Base-by-base conservation (phyloP, 2,888 invertebrate species). In the Eupeodes latifasciatus region DNA sequence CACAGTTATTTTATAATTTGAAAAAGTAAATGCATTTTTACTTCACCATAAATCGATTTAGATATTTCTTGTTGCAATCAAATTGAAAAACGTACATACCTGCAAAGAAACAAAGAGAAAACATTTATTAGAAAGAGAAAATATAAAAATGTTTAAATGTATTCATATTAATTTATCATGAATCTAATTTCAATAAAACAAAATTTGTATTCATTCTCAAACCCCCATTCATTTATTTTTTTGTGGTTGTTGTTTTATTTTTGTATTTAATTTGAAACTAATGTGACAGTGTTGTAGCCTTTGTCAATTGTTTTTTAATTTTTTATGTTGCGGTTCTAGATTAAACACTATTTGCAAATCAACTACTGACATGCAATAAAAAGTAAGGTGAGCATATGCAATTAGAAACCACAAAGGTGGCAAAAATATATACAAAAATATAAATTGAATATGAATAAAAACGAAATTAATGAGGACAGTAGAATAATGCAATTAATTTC, bases 401-500 rank as follows among this genome's bases (percentile, higher is more conserved):
- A 84, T 84, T 80, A 80, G 79, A 84, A 84, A 87, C 84, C 87
- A 59, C 69, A 77, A 16, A 59, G 34, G 69, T 67, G 67, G 16
- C 62, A 67, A 51, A 55, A 74, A 67, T 14, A 5, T 27, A 71
- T 14, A 74, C 7, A 19, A 34, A 62, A 67, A 51, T 72, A 3
- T 66, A 16, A 53, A 14, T 0, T 27, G 27, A 9, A 49, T 49
- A n/a, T 34, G 10, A 49, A 49, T 34, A 67, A 53, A 49, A 74
- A 5, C 36, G 27, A 66, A 47, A 55, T 53, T 67, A 87, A 87
- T 77, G 76, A 72, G 83, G 57, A 59, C 72, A 72, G 64, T 83
- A 87, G 71, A 72, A 59, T 12, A 83, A 87, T 80, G 87, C 80
- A 87, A 83, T 87, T 80, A 83, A 80, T 87, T 80, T 64, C 44